These are phyloP conservation scores for Invenusta paracnida DNA, from an alignment of 2,888 invertebrate species.

Conservation along the genomic window DNA sequence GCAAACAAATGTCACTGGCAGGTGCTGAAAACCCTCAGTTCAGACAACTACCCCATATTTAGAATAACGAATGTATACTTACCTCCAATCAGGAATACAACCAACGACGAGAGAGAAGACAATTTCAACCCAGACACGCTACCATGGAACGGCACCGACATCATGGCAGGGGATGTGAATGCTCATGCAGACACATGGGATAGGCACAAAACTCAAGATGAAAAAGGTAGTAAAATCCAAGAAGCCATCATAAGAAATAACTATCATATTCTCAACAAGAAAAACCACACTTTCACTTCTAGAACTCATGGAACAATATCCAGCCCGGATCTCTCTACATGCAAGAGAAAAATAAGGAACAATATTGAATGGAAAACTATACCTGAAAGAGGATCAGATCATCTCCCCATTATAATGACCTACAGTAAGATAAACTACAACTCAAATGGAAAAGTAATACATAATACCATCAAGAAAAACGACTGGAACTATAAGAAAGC, in stretches of 20 bases:
- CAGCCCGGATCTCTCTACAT: not conserved
- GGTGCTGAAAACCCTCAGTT: too few relatives aligned
- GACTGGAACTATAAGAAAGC: slow-evolving; percentile 6
- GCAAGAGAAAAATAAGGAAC: not conserved
- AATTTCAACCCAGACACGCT: not conserved
- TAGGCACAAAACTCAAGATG: not conserved
- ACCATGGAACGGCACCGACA: not conserved
- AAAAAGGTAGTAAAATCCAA: not conserved
- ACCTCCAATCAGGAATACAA: not conserved
- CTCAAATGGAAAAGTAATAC: not conserved
- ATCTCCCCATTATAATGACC: not conserved
- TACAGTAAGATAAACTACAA: not conserved
- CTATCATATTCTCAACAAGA: not conserved
- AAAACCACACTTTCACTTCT: not conserved
- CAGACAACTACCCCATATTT: too few relatives aligned
- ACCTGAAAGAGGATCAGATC: not conserved
- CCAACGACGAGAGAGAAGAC: not conserved
- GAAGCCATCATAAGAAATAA: not conserved
- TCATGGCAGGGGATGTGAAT: not conserved
- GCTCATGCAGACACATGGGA: slow-evolving; percentile 15
- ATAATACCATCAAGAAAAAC: not conserved
- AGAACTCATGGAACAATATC: not conserved
- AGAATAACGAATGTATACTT: not conserved
- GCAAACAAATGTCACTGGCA: too few relatives aligned
- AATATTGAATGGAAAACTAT: not conserved